Percentiles rank a stretch among this genome's conserved stretches.
Conservation (phyloP, 1,140 invertebrate genomes). For the Neotoxoptera formosana region DNA sequence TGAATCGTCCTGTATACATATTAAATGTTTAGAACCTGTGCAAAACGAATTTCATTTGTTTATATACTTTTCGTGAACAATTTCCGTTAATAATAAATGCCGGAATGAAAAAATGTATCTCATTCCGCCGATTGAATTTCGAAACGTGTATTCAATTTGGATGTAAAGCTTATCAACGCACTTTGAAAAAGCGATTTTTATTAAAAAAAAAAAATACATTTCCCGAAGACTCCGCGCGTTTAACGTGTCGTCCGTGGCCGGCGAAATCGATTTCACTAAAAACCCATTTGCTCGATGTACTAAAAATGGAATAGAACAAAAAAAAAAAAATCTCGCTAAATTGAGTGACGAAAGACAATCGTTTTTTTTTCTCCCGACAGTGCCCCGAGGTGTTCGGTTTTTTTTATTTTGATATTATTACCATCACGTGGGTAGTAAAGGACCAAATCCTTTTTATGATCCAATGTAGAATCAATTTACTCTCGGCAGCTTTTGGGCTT, state of each 20-base stretch:
- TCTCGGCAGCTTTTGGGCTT: slow-evolving; percentile 5
- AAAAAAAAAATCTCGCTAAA: slow-evolving; percentile 45
- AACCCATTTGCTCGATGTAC: slow-evolving; percentile 40
- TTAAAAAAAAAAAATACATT: slow-evolving; percentile 21
- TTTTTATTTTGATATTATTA: slow-evolving; percentile 31
- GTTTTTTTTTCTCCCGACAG: not conserved
- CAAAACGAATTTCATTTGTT: not conserved
- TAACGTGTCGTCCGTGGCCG: slow-evolving; percentile 25
- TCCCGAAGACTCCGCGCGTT: not conserved
- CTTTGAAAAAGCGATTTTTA: not conserved
- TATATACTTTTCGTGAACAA: slow-evolving; percentile 27
- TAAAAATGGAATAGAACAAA: slow-evolving; percentile 15
- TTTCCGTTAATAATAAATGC: slow-evolving; percentile 26
- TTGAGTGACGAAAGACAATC: slow-evolving; percentile 53
- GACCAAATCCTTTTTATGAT: slow-evolving; percentile 28
- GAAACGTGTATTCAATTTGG: slow-evolving; percentile 23
- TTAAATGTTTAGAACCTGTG: not conserved
- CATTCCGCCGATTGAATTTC: not conserved
- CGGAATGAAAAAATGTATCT: not conserved
- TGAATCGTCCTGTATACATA: not conserved
- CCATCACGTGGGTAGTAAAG: not conserved
- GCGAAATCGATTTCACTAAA: slow-evolving; percentile 48
- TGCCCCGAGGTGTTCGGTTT: not conserved
- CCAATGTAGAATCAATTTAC: slow-evolving; percentile 34
- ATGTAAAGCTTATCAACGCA: slow-evolving; percentile 27